Conservation (phyloP, 2,888 invertebrate genomes). For the Cryptocephalus primarius region DNA sequence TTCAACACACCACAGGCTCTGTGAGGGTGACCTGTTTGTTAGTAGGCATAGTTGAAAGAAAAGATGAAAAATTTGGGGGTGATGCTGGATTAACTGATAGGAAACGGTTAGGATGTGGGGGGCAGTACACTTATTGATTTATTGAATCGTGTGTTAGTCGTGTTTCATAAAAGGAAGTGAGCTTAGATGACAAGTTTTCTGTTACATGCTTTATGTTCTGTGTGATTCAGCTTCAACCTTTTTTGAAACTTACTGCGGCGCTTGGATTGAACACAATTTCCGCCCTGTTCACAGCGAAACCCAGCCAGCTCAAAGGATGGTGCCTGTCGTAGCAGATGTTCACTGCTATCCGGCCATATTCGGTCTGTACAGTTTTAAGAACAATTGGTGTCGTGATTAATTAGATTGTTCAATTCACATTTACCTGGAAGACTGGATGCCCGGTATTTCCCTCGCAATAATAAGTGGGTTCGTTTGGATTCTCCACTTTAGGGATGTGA, state of each 20-base stretch:
- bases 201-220: too few species aligned
- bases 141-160: too few species aligned
- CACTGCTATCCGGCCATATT: slow-evolving; percentile 78
- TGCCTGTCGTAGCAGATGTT: slow-evolving; percentile 98
- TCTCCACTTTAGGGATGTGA: slow-evolving; percentile 93
- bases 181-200: too few species aligned
- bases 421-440: slow-evolving; percentile 76
- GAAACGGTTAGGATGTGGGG: too few species aligned
- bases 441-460: slow-evolving; percentile 90
- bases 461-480: slow-evolving; percentile 94
- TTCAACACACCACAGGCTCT: too few species aligned
- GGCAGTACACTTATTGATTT: too few species aligned
- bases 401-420: not conserved
- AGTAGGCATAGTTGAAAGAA: too few species aligned
- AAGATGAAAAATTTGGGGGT: too few species aligned
- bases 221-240: too few species aligned
- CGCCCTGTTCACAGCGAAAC: slow-evolving; percentile 93
- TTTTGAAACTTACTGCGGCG: slow-evolving; percentile 59
- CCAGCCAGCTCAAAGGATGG: slow-evolving; percentile 95
- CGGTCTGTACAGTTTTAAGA: slow-evolving; percentile 44
- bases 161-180: too few species aligned
- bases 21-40: too few species aligned
- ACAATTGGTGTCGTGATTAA: not conserved
- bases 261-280: slow-evolving; percentile 99
- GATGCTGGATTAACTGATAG: too few species aligned